phyloP scores from a whole-genome alignment of 1,140 invertebrate species.

The Coptotermes formosanus region DNA sequence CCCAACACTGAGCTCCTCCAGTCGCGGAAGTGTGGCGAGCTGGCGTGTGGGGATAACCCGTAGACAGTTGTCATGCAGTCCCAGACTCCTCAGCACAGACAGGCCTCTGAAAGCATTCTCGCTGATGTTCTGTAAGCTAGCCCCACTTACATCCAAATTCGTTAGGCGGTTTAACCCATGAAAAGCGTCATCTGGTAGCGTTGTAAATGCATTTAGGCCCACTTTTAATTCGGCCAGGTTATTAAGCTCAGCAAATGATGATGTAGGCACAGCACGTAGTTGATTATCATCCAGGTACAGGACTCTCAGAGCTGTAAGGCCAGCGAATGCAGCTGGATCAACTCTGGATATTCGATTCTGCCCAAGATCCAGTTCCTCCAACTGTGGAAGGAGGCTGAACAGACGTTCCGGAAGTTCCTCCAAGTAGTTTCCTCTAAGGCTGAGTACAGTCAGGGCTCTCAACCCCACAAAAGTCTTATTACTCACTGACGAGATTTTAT shows the following conservation, averaged over 20 bases:
- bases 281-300: constrained; percentile 85
- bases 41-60: constrained; percentile 71
- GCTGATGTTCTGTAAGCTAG: constrained; percentile 73
- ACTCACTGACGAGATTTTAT: constrained; percentile 76
- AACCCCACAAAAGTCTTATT: constrained; percentile 79
- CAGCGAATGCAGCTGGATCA: constrained; percentile 71
- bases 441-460: constrained; percentile 72
- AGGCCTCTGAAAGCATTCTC: constrained; percentile 73
- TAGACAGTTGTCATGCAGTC: constrained; percentile 76
- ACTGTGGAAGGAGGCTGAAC: constrained; percentile 69
- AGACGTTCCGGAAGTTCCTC: constrained; percentile 71
- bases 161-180: constrained; percentile 68
- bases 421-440: constrained; percentile 78
- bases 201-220: constrained; percentile 75
- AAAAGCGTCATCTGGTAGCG: constrained; percentile 72
- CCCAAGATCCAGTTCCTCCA: constrained; percentile 84
- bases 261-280: constrained; percentile 69
- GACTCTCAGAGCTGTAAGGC: constrained; percentile 69
- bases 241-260: constrained; percentile 66
- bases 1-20: constrained; percentile 78
- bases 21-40: constrained; percentile 63
- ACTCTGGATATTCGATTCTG: constrained; percentile 82
- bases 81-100: constrained; percentile 67
- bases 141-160: constrained; percentile 75
- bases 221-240: constrained; percentile 79